These are phyloP conservation scores for Habrosyne pyritoides DNA, from an alignment of 2,888 invertebrate species.

Conservation along the genomic window DNA sequence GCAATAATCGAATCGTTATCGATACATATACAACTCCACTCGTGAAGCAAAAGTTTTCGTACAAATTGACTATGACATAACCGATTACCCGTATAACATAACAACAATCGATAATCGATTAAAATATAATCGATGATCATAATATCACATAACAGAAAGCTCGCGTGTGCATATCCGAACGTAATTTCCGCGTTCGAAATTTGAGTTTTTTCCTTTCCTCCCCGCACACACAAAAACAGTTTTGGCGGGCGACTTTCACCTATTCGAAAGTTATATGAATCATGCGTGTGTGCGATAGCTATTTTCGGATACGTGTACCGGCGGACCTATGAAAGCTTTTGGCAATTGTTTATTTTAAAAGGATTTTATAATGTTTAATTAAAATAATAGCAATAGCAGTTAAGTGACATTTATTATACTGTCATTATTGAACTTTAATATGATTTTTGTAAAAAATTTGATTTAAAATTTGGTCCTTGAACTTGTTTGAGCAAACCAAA, in stretches of 20 bases:
- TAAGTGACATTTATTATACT: too few relatives aligned
- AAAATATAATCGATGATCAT: conserved; percentile 28
- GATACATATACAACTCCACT: background rate
- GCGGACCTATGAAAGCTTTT: background rate
- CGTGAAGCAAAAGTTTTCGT: background rate
- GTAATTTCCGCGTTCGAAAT: conserved; percentile 53
- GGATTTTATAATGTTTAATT: too few relatives aligned
- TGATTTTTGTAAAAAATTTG: too few relatives aligned
- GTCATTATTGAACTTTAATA: too few relatives aligned
- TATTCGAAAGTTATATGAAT: conserved; percentile 44
- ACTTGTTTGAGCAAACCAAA: too few relatives aligned
- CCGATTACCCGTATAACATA: conserved; percentile 17
- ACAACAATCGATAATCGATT: conserved; percentile 16
- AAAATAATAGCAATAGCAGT: too few relatives aligned
- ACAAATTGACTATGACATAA: background rate
- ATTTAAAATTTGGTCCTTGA: too few relatives aligned
- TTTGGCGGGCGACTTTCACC: conserved; percentile 46
- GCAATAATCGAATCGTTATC: background rate
- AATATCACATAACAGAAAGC: conserved; percentile 41
- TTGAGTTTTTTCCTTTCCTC: conserved; percentile 32
- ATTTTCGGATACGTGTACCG: background rate
- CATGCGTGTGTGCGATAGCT: conserved; percentile 26
- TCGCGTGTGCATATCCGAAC: conserved; percentile 46
- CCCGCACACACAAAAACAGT: conserved; percentile 34
- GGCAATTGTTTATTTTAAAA: too few relatives aligned